Base-by-base conservation (phyloP, 1,140 invertebrate species). In the Magallana angulata region DNA sequence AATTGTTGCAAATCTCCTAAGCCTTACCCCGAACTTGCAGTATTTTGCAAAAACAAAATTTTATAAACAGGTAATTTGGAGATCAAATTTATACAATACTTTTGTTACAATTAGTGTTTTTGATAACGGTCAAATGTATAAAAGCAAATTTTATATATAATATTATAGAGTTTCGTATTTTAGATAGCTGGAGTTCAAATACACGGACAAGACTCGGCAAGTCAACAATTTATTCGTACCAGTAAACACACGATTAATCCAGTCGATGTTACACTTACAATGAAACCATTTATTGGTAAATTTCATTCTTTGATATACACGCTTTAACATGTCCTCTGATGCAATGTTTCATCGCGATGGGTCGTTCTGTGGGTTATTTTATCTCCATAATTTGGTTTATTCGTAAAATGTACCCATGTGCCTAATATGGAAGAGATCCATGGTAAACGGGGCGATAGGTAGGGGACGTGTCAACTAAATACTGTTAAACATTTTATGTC, bases 251-350 rank as follows among this genome's bases (percentile, higher is more conserved):
- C 68, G 2, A 30, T 76, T 12, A 36, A 9, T 36, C 68, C 68
- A 8, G 68, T 76, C 5, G 68, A 11, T 12, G 68, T 76, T 30
- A 6, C 18, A 7, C 24, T 76, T 5, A 30, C 24, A 11, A 76
- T 76, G 68, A 18, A 24, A 7, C 68, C 68, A 30, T 76, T 76
- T 30, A 12, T 76, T 9, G 30, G 64, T 85, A 64, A 82, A 62
- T 59, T 85, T 87, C 2, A 57, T 85, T 8, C 62, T 64, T 18
- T 7, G 18, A 4, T 7, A 16, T 18, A 30, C 57, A 30, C 86
- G 84, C 0, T 90, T 88, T 88, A 84, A 84, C 7, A 88, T 48
- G 36, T 48, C 36, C 2, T 48, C 36, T 48, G 84, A 71, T 88
- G 87, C 87, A 62, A 88, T 85, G 84, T 14, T 62, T 9, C 12